phyloP scores from a whole-genome alignment of 2,797 vertebrate species.

The Bradypus variegatus region DNA sequence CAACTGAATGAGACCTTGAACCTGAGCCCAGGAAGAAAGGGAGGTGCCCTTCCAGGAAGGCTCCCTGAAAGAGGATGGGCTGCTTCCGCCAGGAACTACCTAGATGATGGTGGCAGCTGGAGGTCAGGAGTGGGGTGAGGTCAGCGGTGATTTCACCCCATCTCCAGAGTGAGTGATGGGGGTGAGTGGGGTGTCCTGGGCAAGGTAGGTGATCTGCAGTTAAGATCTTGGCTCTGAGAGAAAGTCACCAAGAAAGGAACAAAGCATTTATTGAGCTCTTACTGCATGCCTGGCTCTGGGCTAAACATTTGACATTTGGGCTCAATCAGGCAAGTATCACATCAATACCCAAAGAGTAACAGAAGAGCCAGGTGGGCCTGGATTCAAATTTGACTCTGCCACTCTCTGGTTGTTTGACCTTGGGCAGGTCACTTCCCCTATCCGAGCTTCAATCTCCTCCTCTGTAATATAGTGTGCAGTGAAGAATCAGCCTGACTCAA shows the following conservation, averaged over 20 bases:
- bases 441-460: neutral
- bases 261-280: neutral
- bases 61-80: neutral
- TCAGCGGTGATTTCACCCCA: neutral
- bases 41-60: neutral
- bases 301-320: neutral
- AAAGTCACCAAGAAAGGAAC: neutral
- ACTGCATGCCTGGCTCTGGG: neutral
- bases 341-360: neutral
- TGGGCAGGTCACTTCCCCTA: too few species aligned
- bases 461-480: neutral
- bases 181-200: too few species aligned
- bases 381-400: neutral
- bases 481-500: too few species aligned
- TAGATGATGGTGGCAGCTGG: neutral
- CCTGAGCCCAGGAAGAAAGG: neutral
- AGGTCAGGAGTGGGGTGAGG: neutral
- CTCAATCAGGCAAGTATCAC: neutral
- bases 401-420: neutral
- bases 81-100: neutral
- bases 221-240: neutral
- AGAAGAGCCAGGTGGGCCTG: neutral
- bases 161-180: too few species aligned
- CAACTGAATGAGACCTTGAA: rapidly evolving
- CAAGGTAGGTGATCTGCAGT: too few species aligned